Percentiles rank a stretch among this genome's conserved stretches.
Conservation (phyloP, 1,140 invertebrate species). For the Macrobrachium nipponense region DNA sequence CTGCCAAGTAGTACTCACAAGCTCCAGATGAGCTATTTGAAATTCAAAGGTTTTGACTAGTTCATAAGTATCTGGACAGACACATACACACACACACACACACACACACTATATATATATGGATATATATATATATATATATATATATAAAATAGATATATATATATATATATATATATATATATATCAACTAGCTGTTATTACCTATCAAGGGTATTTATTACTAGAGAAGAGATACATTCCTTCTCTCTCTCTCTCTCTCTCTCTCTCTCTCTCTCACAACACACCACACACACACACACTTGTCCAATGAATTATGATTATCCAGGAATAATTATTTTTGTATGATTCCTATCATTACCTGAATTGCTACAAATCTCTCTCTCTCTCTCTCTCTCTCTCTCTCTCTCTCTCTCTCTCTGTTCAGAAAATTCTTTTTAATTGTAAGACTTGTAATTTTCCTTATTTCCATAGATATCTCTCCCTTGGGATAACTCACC, state of each 20-base stretch:
- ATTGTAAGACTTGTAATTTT: too few species aligned
- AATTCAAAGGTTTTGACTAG: too few species aligned
- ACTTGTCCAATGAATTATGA: not conserved
- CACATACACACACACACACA: slow-evolving; percentile 5
- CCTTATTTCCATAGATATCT: not conserved
- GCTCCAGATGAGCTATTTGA: too few species aligned
- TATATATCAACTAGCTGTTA: not conserved
- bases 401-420: not conserved
- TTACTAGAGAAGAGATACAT: too few species aligned
- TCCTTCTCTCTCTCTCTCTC: too few species aligned
- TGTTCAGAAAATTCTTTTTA: too few species aligned
- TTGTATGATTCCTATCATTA: not conserved
- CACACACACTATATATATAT: slow-evolving; percentile 21
- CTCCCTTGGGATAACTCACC: not conserved
- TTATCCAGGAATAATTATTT: not conserved
- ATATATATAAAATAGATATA: not conserved
- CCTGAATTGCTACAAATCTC: not conserved
- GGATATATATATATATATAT: slow-evolving; percentile 20
- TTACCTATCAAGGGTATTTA: too few species aligned
- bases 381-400: not conserved
- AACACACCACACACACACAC: too few species aligned
- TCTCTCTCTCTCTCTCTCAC: too few species aligned
- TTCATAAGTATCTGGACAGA: not conserved
- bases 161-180: slow-evolving; percentile 17
- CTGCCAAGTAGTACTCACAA: too few species aligned